A percentile compares a stretch with the other conserved stretches of the same genome.
phyloP scores from a whole-genome alignment of 2,797 vertebrate genomes.

The Lophotriccus pileatus region DNA sequence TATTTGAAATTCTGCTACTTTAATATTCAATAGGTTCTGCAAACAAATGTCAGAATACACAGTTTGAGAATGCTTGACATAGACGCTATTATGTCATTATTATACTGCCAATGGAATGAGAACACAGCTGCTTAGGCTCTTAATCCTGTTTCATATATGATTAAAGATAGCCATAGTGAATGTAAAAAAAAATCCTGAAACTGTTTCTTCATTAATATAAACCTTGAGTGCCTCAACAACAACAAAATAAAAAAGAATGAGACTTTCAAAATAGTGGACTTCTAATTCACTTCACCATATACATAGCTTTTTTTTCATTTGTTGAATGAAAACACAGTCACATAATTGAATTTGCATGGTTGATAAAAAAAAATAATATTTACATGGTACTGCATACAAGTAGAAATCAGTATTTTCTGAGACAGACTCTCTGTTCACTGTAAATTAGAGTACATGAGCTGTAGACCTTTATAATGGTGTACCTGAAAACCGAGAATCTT shows the following conservation, averaged over 20 bases:
- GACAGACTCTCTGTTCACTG: not conserved
- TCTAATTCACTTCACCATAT: not conserved
- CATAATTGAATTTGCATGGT: conserved; percentile 26
- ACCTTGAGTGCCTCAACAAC: not conserved
- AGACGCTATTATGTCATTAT: not conserved
- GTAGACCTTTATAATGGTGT: not conserved
- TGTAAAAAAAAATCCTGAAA: not conserved
- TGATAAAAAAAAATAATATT: not conserved
- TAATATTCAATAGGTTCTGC: not conserved
- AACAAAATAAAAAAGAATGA: not conserved
- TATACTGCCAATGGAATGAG: not conserved
- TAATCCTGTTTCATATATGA: not conserved
- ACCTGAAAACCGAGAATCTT: conserved; percentile 30
- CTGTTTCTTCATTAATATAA: not conserved
- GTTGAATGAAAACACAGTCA: not conserved
- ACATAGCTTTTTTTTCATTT: not conserved
- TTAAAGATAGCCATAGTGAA: not conserved
- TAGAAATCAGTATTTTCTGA: conserved; percentile 5
- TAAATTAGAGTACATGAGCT: conserved; percentile 19
- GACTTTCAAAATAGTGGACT: not conserved
- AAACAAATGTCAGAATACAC: not conserved
- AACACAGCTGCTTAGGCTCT: not conserved
- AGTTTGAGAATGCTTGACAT: conserved; percentile 16
- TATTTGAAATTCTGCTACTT: not conserved
- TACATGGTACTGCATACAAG: not conserved